phyloP scores from a whole-genome alignment of 1,140 invertebrate genomes.

The Psilanteris sp. region DNA sequence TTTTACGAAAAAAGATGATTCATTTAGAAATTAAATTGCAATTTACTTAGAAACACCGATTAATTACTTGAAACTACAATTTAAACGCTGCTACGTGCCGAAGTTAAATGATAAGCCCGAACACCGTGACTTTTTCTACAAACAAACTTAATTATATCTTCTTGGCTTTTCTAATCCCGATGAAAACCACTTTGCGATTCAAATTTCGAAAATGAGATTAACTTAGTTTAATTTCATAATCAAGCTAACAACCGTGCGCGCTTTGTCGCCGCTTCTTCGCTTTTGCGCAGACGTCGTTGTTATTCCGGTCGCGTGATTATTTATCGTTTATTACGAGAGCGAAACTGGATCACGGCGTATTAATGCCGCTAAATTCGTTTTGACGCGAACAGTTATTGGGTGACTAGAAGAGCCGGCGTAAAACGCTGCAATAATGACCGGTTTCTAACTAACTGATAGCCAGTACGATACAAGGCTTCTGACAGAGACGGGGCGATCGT shows the following conservation, averaged over 20 bases:
- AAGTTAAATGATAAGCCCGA: no score
- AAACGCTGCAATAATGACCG: slow-evolving; percentile 75
- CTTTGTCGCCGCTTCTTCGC: slow-evolving; percentile 3
- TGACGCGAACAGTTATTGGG: slow-evolving; percentile 73
- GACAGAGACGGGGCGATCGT: slow-evolving; percentile 41
- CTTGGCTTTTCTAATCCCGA: not conserved
- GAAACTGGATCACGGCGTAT: slow-evolving; percentile 53
- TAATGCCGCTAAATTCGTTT: slow-evolving; percentile 72
- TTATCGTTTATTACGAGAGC: slow-evolving; percentile 65
- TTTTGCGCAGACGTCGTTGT: slow-evolving; percentile 31
- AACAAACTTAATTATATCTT: slow-evolving; percentile 2
- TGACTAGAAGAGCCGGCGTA: slow-evolving; percentile 74
- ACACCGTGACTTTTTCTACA: no score
- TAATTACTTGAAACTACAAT: no score
- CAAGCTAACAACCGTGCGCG: slow-evolving; percentile 33
- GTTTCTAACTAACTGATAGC: slow-evolving; percentile 75
- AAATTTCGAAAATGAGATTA: slow-evolving; percentile 47
- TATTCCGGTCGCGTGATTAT: slow-evolving; percentile 62
- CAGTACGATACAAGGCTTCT: slow-evolving; percentile 49
- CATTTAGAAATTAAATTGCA: no score
- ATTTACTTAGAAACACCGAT: no score
- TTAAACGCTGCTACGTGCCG: no score
- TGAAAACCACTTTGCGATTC: slow-evolving; percentile 30
- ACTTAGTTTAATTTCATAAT: slow-evolving; percentile 52
- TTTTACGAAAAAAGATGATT: no score